Evolutionary conservation across 2,888 invertebrate species (phyloP), one percentile per base, ranked within the genome.

Genomic region (Aethes cnicana): DNA sequence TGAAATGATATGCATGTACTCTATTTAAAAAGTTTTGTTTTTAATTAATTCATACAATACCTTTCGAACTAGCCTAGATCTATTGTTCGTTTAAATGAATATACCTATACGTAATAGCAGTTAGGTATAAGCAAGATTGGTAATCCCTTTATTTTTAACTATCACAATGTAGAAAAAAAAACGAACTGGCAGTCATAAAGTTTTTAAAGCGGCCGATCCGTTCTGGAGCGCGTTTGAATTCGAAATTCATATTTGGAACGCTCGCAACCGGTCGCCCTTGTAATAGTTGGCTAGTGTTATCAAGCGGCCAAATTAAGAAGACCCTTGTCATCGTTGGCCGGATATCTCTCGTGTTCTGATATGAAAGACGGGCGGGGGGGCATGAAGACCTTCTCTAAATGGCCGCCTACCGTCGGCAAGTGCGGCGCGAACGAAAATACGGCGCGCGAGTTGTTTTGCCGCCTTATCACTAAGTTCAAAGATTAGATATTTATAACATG

Each of bases 401-500:
- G 81, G 87, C 59, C 70, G 57, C 55, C 70, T 77, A 71, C 81
- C 78, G 80, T 77, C 86, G 87, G 85, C 88, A 88, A 88, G 88
- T 88, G 88, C 88, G 87, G 81, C 74, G 81, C 81, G 86, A 87
- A 88, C 87, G 85, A 88, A 88, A 87, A 88, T 88, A 88, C 88
- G 84, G 74, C 84, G 84, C 77, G 81, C 71, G 85, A 85, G 83
- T 88, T 85, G 88, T 86, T 87, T 87, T 87, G 87, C 88, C 83
- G 87, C 85, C 88, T 88, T 88, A 88, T 88, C 88, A 88, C 82
- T 84, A 62, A 49, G 56, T 58, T 54, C 87, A 87, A 66, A 82
- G 86, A 87, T 35, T 69, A 59, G 42, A 35, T 46, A 41, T 42
- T 39, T 16, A 5, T 39, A 39, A 23, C 25, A 7, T 26, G 46